Percentiles rank a stretch among this genome's conserved stretches.
Conservation (phyloP, 2,888 invertebrate genomes). For the Octodonta nipae region DNA sequence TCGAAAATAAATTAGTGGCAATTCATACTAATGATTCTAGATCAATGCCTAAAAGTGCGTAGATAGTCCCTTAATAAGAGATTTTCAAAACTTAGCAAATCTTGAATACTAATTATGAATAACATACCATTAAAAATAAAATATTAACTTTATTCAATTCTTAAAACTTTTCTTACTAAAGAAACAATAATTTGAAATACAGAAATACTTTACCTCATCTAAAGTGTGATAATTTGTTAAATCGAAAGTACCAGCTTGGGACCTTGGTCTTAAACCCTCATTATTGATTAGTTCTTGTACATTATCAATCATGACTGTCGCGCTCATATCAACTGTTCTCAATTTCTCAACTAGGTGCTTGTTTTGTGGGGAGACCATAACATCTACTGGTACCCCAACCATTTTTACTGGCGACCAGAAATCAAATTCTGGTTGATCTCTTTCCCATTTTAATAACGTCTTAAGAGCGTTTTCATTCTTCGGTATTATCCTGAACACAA, state of each 20-base stretch:
- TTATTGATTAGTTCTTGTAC: conserved; percentile 42
- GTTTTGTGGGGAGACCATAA: conserved; percentile 49
- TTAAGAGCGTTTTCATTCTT: conserved; percentile 26
- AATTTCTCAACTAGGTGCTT: conserved; percentile 35
- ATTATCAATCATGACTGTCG: conserved; percentile 40
- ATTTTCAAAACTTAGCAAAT: too few relatives aligned
- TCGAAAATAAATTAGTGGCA: too few relatives aligned
- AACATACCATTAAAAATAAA: too few relatives aligned
- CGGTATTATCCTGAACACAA: conserved; percentile 24
- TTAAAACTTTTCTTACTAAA: too few relatives aligned
- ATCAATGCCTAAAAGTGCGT: too few relatives aligned
- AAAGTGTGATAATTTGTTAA: conserved; percentile 48
- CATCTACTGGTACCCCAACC: conserved; percentile 30
- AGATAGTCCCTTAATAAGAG: too few relatives aligned
- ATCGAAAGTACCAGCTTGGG: conserved; percentile 32
- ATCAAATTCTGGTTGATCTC: neutral
- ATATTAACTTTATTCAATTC: too few relatives aligned
- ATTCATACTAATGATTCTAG: too few relatives aligned
- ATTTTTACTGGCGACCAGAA: neutral
- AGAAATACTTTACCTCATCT: too few relatives aligned
- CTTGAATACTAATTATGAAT: too few relatives aligned
- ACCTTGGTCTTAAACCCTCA: conserved; percentile 30
- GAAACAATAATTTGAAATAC: too few relatives aligned
- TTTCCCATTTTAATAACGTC: conserved; percentile 31
- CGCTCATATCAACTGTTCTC: conserved; percentile 32